These are phyloP conservation scores for Trinorchestia longiramus DNA, from an alignment of 1,140 invertebrate genomes.

Conservation along the genomic window DNA sequence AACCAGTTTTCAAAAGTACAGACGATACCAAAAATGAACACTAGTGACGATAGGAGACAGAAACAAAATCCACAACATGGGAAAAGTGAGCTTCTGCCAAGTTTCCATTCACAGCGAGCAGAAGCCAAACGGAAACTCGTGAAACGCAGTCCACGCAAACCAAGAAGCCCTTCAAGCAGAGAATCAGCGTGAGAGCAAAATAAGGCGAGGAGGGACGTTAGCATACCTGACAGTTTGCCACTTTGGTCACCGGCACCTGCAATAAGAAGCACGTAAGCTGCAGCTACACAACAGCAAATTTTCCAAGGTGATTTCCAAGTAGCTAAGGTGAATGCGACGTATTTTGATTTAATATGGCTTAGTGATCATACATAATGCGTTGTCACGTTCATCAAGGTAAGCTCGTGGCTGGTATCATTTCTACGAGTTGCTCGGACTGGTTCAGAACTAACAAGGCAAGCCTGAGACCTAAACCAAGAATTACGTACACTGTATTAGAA, in stretches of 20 bases:
- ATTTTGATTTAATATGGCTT: background rate
- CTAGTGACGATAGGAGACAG: background rate
- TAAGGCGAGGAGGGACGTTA: background rate
- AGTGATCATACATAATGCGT: background rate
- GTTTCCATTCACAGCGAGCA: background rate
- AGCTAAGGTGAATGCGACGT: background rate
- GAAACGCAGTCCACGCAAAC: background rate
- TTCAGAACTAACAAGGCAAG: background rate
- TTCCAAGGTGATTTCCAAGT: background rate
- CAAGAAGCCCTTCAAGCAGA: background rate
- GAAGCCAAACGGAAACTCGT: background rate
- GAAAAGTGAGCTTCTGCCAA: background rate
- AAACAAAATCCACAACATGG: background rate
- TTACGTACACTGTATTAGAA: background rate
- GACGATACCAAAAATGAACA: background rate
- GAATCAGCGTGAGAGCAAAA: conserved; percentile 10
- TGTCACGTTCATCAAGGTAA: background rate
- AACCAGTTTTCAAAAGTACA: background rate
- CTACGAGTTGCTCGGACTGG: background rate
- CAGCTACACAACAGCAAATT: background rate
- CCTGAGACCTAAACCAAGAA: background rate
- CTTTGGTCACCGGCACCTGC: conserved; percentile 10
- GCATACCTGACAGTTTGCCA: conserved; percentile 43
- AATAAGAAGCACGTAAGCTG: conserved; percentile 32
- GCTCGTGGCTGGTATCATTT: background rate